A percentile compares a stretch with the other conserved stretches of the same genome.
These are phyloP conservation scores for Cyclophora punctaria DNA, from an alignment of 2,888 invertebrate species.

Conservation along the genomic window DNA sequence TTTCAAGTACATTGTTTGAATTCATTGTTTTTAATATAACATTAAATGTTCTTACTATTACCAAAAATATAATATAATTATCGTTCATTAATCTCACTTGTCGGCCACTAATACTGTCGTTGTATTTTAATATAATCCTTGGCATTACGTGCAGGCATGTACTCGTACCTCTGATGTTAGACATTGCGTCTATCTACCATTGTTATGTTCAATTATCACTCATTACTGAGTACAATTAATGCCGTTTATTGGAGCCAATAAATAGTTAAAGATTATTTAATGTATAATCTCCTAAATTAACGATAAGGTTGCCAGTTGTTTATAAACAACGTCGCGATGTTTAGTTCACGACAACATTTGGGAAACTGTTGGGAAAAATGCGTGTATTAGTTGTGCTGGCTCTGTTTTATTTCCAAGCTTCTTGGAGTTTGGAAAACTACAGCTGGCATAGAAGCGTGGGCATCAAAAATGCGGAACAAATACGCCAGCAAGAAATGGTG, in stretches of 20 bases:
- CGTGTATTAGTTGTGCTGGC: conserved; percentile 23
- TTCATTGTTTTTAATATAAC: too few species aligned
- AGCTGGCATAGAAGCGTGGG: conserved; percentile 48
- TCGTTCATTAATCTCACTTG: too few species aligned
- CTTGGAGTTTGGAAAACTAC: conserved; percentile 12
- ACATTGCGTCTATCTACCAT: not conserved
- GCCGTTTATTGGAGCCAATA: conserved; percentile 24
- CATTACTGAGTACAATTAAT: conserved; percentile 22
- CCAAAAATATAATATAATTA: too few species aligned
- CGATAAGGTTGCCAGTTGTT: conserved; percentile 17
- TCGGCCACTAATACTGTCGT: too few species aligned
- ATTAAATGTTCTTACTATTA: too few species aligned
- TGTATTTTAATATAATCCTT: too few species aligned
- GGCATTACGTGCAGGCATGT: too few species aligned
- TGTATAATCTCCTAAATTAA: conserved; percentile 16
- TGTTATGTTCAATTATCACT: conserved; percentile 15
- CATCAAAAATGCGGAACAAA: conserved; percentile 39
- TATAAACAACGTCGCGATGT: conserved; percentile 16
- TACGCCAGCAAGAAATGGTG: conserved; percentile 31
- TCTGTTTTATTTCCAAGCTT: conserved; percentile 21
- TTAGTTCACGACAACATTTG: too few species aligned
- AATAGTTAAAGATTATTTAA: conserved; percentile 22
- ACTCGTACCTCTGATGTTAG: too few species aligned
- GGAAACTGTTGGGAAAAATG: conserved; percentile 24
- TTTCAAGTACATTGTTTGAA: too few species aligned